Evolutionary conservation across 1,140 invertebrate species (phyloP).

Genomic region (Drosophila kurseongensis): DNA sequence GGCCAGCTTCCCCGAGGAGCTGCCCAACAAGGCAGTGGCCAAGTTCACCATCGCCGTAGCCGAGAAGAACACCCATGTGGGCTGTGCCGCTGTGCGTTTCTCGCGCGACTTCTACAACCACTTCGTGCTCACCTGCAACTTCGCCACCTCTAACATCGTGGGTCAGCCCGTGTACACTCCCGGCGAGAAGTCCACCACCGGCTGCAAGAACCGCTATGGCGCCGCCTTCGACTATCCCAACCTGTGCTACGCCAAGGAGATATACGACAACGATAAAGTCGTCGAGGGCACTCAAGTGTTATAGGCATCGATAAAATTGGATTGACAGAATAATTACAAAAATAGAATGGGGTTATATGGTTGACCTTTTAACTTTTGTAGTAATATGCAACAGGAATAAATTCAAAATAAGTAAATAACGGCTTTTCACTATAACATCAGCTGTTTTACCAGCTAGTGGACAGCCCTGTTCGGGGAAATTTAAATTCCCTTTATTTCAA

Average conservation of each 20-base stretch:
- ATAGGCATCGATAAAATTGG: conserved; percentile 3
- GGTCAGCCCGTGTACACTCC: conserved; percentile 61
- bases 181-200: conserved; percentile 53
- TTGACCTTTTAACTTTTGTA: too few relatives aligned
- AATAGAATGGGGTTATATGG: too few relatives aligned
- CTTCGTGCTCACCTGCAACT: too few relatives aligned
- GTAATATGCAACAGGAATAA: conserved; percentile 7
- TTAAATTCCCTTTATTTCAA: neutral
- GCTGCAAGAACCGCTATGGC: conserved; percentile 57
- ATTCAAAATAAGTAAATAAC: conserved; percentile 21
- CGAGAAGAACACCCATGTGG: too few relatives aligned
- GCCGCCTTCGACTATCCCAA: too few relatives aligned
- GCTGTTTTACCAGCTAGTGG: conserved; percentile 14
- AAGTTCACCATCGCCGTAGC: too few relatives aligned
- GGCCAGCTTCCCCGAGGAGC: too few relatives aligned
- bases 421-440: neutral
- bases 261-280: conserved; percentile 53
- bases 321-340: too few relatives aligned
- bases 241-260: too few relatives aligned
- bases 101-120: too few relatives aligned
- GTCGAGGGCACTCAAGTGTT: conserved; percentile 25
- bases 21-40: too few relatives aligned
- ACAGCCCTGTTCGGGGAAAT: neutral
- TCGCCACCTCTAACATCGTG: conserved; percentile 15
- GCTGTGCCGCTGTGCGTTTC: too few relatives aligned